A percentile compares a stretch with the other conserved stretches of the same genome.
Evolutionary conservation across 2,113 vertebrate genomes (phyloP).

Genomic region (Sebastes fasciatus): DNA sequence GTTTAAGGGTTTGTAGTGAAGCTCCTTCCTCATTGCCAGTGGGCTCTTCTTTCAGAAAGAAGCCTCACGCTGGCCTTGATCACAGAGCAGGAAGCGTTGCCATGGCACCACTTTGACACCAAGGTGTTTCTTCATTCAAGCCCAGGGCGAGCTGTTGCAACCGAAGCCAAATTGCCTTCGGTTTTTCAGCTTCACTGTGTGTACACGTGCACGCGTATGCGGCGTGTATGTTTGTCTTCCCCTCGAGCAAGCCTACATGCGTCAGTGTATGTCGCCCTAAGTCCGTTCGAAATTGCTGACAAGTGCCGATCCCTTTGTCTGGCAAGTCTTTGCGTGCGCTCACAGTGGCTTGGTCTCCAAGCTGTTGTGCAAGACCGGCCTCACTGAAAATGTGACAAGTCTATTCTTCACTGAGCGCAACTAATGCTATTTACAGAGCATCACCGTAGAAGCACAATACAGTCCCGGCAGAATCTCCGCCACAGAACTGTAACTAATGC

Average conservation of each 20-base stretch:
- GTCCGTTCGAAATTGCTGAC: constrained; percentile 77
- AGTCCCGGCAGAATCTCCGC: constrained; percentile 63
- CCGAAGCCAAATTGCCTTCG: constrained; percentile 63
- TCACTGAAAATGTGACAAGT: constrained; percentile 80
- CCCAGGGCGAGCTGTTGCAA: constrained; percentile 66
- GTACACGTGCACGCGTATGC: background rate
- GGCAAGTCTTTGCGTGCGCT: constrained; percentile 62
- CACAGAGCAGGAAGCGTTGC: constrained; percentile 75
- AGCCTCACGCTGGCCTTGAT: constrained; percentile 66
- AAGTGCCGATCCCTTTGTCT: constrained; percentile 77
- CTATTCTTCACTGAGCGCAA: constrained; percentile 79
- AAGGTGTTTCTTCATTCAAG: constrained; percentile 77
- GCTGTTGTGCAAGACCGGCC: constrained; percentile 76
- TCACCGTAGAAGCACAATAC: constrained; percentile 71
- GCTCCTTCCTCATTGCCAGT: constrained; percentile 48
- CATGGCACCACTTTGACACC: constrained; percentile 74
- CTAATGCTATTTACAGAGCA: constrained; percentile 82
- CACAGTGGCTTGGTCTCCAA: constrained; percentile 71
- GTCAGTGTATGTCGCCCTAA: constrained; percentile 55
- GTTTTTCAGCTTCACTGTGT: constrained; percentile 30
- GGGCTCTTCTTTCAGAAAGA: constrained; percentile 43
- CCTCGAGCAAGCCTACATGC: constrained; percentile 58
- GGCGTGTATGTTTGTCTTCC: constrained; percentile 34
- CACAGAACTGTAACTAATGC: constrained; percentile 72
- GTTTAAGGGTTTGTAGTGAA: constrained; percentile 40